Conservation (phyloP, 2,797 vertebrate genomes). For the Anguilla megastoma region DNA sequence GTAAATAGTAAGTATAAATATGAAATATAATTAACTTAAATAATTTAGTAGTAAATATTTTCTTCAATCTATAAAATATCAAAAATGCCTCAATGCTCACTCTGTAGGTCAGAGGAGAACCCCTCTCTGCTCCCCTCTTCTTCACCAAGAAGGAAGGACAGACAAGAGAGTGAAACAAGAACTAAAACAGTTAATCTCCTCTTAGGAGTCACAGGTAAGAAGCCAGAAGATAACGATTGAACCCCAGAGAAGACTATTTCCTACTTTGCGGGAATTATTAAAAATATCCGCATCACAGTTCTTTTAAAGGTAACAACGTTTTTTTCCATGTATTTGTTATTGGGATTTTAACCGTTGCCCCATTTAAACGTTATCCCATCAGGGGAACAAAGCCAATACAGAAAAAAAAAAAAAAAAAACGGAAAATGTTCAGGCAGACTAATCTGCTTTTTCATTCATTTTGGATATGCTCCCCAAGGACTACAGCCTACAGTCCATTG, state of each 20-base stretch:
- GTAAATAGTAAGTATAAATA: too few species aligned
- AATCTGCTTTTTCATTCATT: slow-evolving; percentile 12
- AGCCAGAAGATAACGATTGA: neutral
- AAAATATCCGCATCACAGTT: neutral
- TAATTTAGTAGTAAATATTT: too few species aligned
- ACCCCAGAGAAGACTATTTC: neutral
- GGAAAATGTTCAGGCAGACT: neutral
- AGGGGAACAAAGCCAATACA: neutral
- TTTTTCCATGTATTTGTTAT: neutral
- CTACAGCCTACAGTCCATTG: slow-evolving; percentile 1
- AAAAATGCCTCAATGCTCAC: too few species aligned
- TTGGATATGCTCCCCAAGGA: slow-evolving; percentile 11
- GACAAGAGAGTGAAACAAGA: neutral
- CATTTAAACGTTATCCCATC: neutral
- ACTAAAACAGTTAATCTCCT: neutral
- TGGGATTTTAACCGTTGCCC: neutral
- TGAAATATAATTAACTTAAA: too few species aligned
- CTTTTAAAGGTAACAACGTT: neutral
- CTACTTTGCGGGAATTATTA: neutral
- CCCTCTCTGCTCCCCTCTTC: too few species aligned
- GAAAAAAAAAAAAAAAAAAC: neutral
- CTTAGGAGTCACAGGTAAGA: neutral
- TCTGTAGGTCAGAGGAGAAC: too few species aligned
- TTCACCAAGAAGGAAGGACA: neutral
- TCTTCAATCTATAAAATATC: too few species aligned